phyloP scores from a whole-genome alignment of 1,140 invertebrate genomes.

The Euwallacea similis region DNA sequence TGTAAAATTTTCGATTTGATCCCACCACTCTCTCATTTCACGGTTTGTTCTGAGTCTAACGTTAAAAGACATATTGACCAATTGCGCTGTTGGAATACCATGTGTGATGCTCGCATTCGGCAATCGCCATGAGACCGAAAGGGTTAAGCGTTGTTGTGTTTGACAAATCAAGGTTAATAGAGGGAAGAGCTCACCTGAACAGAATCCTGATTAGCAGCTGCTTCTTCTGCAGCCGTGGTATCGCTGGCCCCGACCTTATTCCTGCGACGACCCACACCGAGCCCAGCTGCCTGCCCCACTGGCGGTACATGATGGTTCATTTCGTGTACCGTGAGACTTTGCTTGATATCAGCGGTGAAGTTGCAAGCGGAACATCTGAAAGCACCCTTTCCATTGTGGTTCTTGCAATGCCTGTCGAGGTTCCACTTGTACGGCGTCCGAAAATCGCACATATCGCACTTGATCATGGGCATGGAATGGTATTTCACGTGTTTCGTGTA shows the following conservation, averaged over 20 bases:
- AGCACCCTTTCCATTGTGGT: constrained; percentile 79
- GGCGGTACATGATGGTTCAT: constrained; percentile 85
- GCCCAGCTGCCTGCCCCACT: constrained; percentile 63
- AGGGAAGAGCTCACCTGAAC: constrained; percentile 7
- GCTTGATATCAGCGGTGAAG: constrained; percentile 90
- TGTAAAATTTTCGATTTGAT: too few relatives aligned
- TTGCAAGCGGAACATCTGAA: constrained; percentile 87
- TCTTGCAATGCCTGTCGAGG: constrained; percentile 88
- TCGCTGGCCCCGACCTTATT: constrained; percentile 74
- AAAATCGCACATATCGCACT: constrained; percentile 91
- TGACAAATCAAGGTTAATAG: too few relatives aligned
- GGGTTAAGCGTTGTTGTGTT: too few relatives aligned
- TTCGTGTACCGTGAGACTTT: constrained; percentile 89
- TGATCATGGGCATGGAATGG: constrained; percentile 90
- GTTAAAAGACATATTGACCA: too few relatives aligned
- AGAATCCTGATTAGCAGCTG: constrained; percentile 31
- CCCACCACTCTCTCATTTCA: too few relatives aligned
- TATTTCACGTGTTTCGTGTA: constrained; percentile 95
- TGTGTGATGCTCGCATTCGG: too few relatives aligned
- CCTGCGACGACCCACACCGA: constrained; percentile 57
- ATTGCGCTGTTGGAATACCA: too few relatives aligned
- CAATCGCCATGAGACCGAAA: too few relatives aligned
- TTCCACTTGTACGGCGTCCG: constrained; percentile 92
- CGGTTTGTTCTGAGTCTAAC: too few relatives aligned
- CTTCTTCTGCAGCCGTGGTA: constrained; percentile 55